phyloP scores from a whole-genome alignment of 2,113 vertebrate species.

The Thinocorus orbignyianus region DNA sequence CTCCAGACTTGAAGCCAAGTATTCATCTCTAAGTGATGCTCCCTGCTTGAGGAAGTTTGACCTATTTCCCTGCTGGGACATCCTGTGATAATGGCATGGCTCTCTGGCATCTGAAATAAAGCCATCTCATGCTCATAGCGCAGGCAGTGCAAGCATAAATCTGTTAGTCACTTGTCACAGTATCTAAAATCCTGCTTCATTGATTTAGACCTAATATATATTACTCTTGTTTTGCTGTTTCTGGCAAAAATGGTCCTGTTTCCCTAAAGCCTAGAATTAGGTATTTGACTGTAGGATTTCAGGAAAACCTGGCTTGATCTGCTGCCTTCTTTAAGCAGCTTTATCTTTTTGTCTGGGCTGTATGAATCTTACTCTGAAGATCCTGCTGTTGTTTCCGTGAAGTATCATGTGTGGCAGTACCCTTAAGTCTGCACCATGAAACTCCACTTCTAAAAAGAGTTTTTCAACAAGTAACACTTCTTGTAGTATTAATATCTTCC shows the following conservation, averaged over 20 bases:
- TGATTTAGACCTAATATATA: not conserved
- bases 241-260: not conserved
- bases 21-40: not conserved
- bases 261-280: not conserved
- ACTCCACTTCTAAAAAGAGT: not conserved
- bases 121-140: not conserved
- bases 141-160: not conserved
- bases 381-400: not conserved
- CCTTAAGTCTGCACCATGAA: not conserved
- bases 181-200: not conserved
- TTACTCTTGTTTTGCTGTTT: not conserved
- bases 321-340: not conserved
- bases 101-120: not conserved
- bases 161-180: not conserved
- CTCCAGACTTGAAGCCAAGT: not conserved
- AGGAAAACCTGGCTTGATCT: not conserved
- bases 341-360: not conserved
- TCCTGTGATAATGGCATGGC: not conserved
- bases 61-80: not conserved
- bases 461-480: not conserved
- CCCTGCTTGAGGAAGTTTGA: not conserved
- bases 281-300: not conserved
- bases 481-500: not conserved
- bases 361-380: not conserved
- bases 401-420: not conserved